Evolutionary conservation across 2,888 invertebrate genomes (phyloP), one percentile per base, ranked within the genome.

Genomic region (Hydrotaea diabolus): DNA sequence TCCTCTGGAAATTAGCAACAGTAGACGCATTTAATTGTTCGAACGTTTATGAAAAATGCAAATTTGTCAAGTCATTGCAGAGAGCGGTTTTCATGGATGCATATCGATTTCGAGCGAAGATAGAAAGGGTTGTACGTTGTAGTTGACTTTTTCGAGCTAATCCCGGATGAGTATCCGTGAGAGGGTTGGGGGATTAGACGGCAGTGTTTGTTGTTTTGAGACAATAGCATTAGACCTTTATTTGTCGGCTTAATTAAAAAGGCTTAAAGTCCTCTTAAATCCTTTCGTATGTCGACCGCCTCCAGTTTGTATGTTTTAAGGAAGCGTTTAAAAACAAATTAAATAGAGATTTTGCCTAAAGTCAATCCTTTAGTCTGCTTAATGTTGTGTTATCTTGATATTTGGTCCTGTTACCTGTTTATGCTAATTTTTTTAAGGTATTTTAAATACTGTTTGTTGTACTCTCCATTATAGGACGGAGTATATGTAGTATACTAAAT

Each of bases 131-230:
- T 86, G 87, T 57, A 73, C 85, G 80, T 86, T 87, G 77, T 87
- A 84, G 86, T 83, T 88, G 89, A 89, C 88, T 89, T 89, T 88
- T 88, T 87, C 86, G 83, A 86, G 89, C 89, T 91, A 88, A 91
- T 89, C 88, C 87, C 69, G 85, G 89, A 89, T 90, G 87, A 90
- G 83, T 88, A 87, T 79, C 88, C 88, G 88, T 90, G 88, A 90
- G 88, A 86, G 80, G 57, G n/a, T n/a, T n/a, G 87, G 87, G 21
- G 80, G 79, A 85, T 85, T 77, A 82, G 73, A 17, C 17, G 9
- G 43, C 21, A 77, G 55, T 84, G 80, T 84, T 78, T 81, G 62
- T 64, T 39, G 62, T 71, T 80, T 49, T 71, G 46, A 71, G 43
- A 46, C 59, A 77, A 21, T 39, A 66, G 39, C 15, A 57, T 62